Conservation (phyloP, 2,113 vertebrate genomes). For the Agelaius tricolor region DNA sequence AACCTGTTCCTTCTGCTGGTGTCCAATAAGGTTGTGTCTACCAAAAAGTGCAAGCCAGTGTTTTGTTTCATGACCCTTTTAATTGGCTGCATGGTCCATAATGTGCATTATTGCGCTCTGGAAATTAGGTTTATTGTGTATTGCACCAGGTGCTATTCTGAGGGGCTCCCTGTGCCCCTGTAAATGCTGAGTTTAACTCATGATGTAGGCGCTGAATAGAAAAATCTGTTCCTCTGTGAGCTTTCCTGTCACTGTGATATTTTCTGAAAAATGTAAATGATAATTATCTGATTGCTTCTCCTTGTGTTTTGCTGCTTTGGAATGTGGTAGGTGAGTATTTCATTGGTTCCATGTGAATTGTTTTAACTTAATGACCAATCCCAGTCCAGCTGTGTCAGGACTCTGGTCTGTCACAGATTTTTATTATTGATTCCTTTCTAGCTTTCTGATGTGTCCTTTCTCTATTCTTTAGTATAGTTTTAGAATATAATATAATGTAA, state of each 20-base stretch:
- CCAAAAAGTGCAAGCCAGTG: neutral
- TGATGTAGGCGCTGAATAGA: neutral
- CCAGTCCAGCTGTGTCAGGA: no score
- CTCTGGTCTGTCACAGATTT: no score
- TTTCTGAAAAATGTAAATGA: no score
- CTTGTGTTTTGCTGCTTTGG: no score
- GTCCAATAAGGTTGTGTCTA: neutral
- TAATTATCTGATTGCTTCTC: no score
- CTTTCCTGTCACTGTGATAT: neutral
- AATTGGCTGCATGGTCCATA: neutral
- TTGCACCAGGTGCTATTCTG: fast-evolving
- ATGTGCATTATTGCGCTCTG: neutral
- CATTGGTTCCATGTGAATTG: no score
- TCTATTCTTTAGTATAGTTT: no score
- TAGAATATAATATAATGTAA: no score
- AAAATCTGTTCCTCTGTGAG: neutral
- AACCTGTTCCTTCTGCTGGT: neutral
- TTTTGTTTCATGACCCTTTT: neutral
- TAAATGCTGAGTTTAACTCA: neutral
- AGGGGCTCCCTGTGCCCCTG: neutral
- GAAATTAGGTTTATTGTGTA: neutral
- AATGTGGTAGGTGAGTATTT: no score
- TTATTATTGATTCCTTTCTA: no score
- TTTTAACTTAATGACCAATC: no score
- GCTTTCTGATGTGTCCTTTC: no score